Evolutionary conservation across 1,140 invertebrate species (phyloP), one percentile per base, ranked within the genome.

Genomic region (Telenomus remus): DNA sequence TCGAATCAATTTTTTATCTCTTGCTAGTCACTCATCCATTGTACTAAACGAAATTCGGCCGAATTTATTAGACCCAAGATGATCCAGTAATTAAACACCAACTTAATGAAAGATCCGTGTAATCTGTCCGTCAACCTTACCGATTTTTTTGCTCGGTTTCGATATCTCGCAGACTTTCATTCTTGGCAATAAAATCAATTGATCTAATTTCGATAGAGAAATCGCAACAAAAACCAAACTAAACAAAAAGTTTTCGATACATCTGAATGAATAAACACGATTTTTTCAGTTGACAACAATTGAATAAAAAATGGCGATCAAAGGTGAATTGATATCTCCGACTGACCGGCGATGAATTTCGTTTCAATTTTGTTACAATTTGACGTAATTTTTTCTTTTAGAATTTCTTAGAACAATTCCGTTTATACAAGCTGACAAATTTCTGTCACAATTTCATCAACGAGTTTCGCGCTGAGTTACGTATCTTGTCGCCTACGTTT

Each of bases 401-500:
- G 19, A 27, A 27, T 6, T 6, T 27, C 6, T 6, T 27, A 27
- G 19, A 27, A 27, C 19, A 27, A 27, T 27, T 1, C 19, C 19
- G 19, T 6, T 27, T n/a, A n/a, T n/a, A n/a, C n/a, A n/a, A n/a
- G n/a, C n/a, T n/a, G n/a, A 6, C 19, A 27, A 27, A 27, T 27
- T 27, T 3, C 2, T 6, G 19, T 27, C 19, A 3, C 19, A 11
- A 61, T 66, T 66, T 73, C 54, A 65, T 73, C 54, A 34, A 59
- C 44, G 35, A 10, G 19, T 56, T 61, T 49, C 53, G 51, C 57
- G 19, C 19, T 27, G 19, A 27, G 19, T 37, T 47, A 63, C 27
- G 35, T 11, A 65, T 13, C 56, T 48, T 64, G 51, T 71, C 79
- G 70, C 80, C 80, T 74, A 81, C 80, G 60, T 76, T 39, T 76